Percentiles rank a stretch among this genome's conserved stretches.
phyloP scores from a whole-genome alignment of 2,888 invertebrate genomes.

The Lepeophtheirus nordmannii region DNA sequence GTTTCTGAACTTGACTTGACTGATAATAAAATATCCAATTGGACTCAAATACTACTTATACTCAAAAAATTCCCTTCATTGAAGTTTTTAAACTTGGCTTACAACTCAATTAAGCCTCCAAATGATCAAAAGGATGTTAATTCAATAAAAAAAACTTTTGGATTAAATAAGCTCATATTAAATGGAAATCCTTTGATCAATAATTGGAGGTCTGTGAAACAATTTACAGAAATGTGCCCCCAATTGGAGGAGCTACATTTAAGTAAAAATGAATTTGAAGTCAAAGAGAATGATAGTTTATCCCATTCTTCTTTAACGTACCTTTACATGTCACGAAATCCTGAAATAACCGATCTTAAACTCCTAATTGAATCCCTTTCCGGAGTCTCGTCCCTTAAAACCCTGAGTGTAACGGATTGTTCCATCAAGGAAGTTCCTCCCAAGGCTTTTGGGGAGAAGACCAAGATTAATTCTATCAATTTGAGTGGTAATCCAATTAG shows the following conservation, averaged over 20 bases:
- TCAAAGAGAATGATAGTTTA: not conserved
- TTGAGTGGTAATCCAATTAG: not conserved
- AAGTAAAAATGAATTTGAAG: slow-evolving; percentile 11
- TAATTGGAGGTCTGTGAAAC: slow-evolving; percentile 10
- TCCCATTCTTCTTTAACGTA: not conserved
- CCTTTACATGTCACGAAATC: slow-evolving; percentile 8
- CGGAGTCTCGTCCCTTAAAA: no score
- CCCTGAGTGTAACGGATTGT: not conserved
- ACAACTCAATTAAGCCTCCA: slow-evolving; percentile 9
- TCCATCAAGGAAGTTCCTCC: not conserved
- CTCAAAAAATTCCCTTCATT: slow-evolving; percentile 1
- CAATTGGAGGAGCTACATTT: slow-evolving; percentile 14
- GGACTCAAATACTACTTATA: slow-evolving; percentile 8
- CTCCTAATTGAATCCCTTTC: not conserved
- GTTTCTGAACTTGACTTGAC: slow-evolving; percentile 19
- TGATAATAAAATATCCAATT: slow-evolving; percentile 15
- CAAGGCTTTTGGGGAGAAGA: not conserved
- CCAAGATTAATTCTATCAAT: not conserved
- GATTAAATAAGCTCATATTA: slow-evolving; percentile 2
- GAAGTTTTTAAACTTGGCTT: slow-evolving; percentile 19
- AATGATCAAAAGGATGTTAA: not conserved
- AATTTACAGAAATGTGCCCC: slow-evolving; percentile 3
- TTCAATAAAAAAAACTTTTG: no score
- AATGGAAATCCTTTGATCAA: slow-evolving; percentile 7
- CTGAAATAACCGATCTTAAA: not conserved